Base-by-base conservation (phyloP, 1,140 invertebrate species). In the Trialeurodes vaporariorum region DNA sequence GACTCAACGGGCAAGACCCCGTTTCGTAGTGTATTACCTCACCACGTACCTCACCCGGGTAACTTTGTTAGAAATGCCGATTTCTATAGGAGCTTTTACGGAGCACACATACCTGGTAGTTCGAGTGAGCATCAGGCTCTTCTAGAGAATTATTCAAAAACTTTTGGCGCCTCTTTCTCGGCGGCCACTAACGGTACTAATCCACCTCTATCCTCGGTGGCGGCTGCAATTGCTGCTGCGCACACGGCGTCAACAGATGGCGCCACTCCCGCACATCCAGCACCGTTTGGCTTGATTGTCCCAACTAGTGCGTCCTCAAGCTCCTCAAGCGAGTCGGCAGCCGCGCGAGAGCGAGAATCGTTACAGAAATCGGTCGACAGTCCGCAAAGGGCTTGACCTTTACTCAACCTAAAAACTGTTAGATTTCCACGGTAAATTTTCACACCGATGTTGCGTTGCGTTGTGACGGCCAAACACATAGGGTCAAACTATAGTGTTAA, bases 11-110 rank as follows among this genome's bases (percentile, higher is more conserved):
- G 77, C 0, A 82, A 80, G 64, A 73, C 81, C 24, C 78, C 59
- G 79, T 80, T 0, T 69, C 81, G 23, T 77, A 80, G 24, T 83
- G 82, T 72, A 82, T 83, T 69, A 80, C 80, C 85, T 1, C 85
- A 85, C 69, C 81, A 83, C 1, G 79, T 82, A 13, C 85, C 85
- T 69, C 85, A 86, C 69, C 74, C 77, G 26, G 75, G 78, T 59
- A 61, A 65, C 25, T 70, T 70, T 63, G 62, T 68, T 40, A 23
- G 70, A 75, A 78, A 79, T 71, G 77, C 77, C n/a, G 83, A 84
- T 59, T 82, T 87, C 67, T 88, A 87, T 69, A 76, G 86, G 0
- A 84, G 85, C 69, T 81, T 87, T 26, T 87, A 87, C 72, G 82
- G 82, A 2, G 78, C 72, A n/a, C 76, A 77, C 66, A 63, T 75